Base-by-base conservation (phyloP, 1,140 invertebrate species). In the Drosophila persimilis region DNA sequence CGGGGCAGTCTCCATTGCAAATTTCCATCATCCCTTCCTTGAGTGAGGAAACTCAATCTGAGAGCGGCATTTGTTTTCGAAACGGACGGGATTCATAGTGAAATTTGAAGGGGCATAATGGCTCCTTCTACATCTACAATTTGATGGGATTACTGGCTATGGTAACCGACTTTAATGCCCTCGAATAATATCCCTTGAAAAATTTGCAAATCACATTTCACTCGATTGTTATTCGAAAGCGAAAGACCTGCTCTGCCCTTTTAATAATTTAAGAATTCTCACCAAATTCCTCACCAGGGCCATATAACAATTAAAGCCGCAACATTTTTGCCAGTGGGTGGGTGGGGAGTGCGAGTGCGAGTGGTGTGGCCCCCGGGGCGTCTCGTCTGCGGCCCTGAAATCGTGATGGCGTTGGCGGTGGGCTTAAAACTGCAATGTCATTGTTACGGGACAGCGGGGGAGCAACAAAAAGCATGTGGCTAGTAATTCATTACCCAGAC, bases 391-490 rank as follows among this genome's bases (percentile, higher is more conserved):
- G 69, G 47, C 81, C 81, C 81, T 80, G 74, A 81, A 85, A 81
- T 46, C 45, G 22, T 20, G 58, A 9, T 20, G 59, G 24, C 43
- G 50, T 35, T 43, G 80, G 64, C 67, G 72, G 57, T 51, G 35
- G 35, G 9, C 80, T 86, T 88, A 86, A 86, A 86, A 86, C 85
- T 88, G 81, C 81, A 86, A 86, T 86, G 81, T 86, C 81, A 86
- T 88, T 86, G 83, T 86, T 86, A 74, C 74, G 73, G 80, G 77
- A 58, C 81, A 77, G 73, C 77, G 73, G 73, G 70, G 52, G 73
- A 50, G 29, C 52, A 54, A 77, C 77, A 86, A 81, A 86, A 88
- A 86, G 57, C 83, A 86, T 86, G 81, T 86, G 83, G 81, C 81
- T 86, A 86, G 81, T 86, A 86, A 86, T 86, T 86, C 83, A 86